Percentiles rank a stretch among this genome's conserved stretches.
These are phyloP conservation scores for Rhyacichthys aspro DNA, from an alignment of 2,797 vertebrate species.

Conservation along the genomic window DNA sequence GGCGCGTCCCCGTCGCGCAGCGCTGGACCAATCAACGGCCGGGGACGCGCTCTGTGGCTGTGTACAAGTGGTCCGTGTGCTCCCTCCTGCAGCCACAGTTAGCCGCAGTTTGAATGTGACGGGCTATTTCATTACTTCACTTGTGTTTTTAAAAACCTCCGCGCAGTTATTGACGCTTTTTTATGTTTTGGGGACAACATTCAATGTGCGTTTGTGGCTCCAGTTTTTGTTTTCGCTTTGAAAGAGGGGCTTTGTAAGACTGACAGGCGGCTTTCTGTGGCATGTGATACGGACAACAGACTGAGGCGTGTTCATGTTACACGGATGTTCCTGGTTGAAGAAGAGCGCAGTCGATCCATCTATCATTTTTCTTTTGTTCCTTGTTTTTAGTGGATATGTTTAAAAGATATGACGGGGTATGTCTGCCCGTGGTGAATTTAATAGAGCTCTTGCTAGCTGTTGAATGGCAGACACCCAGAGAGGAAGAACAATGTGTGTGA, in stretches of 20 bases:
- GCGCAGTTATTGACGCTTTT: too few species aligned
- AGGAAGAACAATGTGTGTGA: constrained; percentile 38
- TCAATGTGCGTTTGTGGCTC: background rate
- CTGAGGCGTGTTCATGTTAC: constrained; percentile 63
- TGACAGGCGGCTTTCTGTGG: constrained; percentile 59
- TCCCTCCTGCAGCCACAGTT: constrained; percentile 10
- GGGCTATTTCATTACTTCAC: background rate
- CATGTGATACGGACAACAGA: constrained; percentile 56
- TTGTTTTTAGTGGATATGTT: constrained; percentile 28
- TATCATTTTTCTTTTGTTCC: background rate
- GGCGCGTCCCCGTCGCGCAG: constrained; percentile 62
- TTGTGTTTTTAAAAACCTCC: background rate
- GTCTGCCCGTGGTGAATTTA: constrained; percentile 18
- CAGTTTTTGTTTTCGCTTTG: constrained; percentile 18
- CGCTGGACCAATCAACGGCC: constrained; percentile 58
- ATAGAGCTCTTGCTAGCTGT: constrained; percentile 47
- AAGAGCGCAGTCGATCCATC: constrained; percentile 14
- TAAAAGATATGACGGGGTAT: constrained; percentile 36
- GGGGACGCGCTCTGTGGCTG: constrained; percentile 49
- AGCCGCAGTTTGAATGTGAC: constrained; percentile 9
- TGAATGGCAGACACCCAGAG: constrained; percentile 32
- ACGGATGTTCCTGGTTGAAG: constrained; percentile 55
- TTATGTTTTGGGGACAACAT: background rate
- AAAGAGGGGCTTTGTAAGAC: constrained; percentile 28
- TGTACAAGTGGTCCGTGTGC: constrained; percentile 25